phyloP scores from a whole-genome alignment of 2,888 invertebrate species.

The Pelosia muscerda region DNA sequence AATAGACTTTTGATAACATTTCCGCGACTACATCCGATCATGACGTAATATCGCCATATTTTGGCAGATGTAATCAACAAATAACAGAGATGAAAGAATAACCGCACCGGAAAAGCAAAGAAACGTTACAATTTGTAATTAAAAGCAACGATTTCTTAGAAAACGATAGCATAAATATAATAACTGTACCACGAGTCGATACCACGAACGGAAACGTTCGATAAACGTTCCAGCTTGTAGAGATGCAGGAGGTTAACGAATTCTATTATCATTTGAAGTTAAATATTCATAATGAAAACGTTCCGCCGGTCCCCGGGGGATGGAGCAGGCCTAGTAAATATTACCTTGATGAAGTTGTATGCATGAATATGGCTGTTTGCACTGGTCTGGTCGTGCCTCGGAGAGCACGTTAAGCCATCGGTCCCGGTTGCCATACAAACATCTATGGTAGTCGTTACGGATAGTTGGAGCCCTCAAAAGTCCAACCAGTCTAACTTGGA shows the following conservation, averaged over 20 bases:
- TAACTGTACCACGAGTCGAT: constrained; percentile 52
- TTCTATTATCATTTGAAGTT: constrained; percentile 75
- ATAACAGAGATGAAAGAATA: constrained; percentile 53
- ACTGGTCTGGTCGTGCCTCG: too few species aligned
- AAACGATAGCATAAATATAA: constrained; percentile 67
- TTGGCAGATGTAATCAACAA: constrained; percentile 50
- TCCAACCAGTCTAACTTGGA: too few species aligned
- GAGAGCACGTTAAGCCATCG: too few species aligned
- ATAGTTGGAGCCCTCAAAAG: too few species aligned
- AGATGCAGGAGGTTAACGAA: constrained; percentile 58
- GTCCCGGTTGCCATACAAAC: too few species aligned
- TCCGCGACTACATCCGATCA: constrained; percentile 44
- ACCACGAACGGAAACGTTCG: constrained; percentile 74
- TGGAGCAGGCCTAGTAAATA: constrained; percentile 58
- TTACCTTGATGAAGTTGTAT: too few species aligned
- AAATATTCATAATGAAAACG: constrained; percentile 74
- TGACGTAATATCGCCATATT: constrained; percentile 35
- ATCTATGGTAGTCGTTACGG: too few species aligned
- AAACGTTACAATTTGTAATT: constrained; percentile 63
- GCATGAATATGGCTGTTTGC: too few species aligned
- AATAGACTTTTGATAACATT: constrained; percentile 39
- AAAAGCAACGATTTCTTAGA: constrained; percentile 66
- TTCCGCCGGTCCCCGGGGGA: constrained; percentile 57
- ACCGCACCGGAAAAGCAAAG: constrained; percentile 62
- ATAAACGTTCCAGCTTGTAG: constrained; percentile 72